phyloP scores from a whole-genome alignment of 2,797 vertebrate species.

The Brachyalestes nurse region DNA sequence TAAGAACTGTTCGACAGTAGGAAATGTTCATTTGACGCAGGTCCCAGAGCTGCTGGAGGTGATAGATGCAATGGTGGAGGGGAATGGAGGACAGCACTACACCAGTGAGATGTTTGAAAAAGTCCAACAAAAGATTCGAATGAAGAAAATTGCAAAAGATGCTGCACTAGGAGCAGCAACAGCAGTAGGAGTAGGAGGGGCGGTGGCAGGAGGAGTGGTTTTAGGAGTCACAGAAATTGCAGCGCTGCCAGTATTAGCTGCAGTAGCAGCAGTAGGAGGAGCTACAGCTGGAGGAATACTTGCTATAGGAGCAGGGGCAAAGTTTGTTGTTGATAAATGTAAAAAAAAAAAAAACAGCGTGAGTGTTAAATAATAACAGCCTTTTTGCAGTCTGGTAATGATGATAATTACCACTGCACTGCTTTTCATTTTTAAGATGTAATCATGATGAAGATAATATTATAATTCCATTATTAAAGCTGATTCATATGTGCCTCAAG shows the following conservation, averaged over 20 bases:
- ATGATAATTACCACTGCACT: too few species aligned
- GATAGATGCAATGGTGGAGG: constrained; percentile 72
- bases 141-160: constrained; percentile 40
- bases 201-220: not conserved
- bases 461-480: too few species aligned
- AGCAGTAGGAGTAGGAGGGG: not conserved
- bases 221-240: not conserved
- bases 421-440: too few species aligned
- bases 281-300: too few species aligned
- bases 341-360: too few species aligned
- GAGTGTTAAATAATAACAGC: too few species aligned
- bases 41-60: constrained; percentile 70
- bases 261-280: too few species aligned
- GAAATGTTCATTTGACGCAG: constrained; percentile 68
- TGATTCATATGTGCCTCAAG: too few species aligned
- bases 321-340: too few species aligned
- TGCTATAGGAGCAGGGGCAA: too few species aligned
- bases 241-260: not conserved
- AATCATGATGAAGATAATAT: too few species aligned
- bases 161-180: not conserved
- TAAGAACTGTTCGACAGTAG: constrained; percentile 65
- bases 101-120: constrained; percentile 75
- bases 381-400: too few species aligned
- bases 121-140: constrained; percentile 70
- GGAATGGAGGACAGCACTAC: constrained; percentile 74